These are phyloP conservation scores for Leptestheria dahalacensis DNA, from an alignment of 1,140 invertebrate genomes.

Conservation along the genomic window DNA sequence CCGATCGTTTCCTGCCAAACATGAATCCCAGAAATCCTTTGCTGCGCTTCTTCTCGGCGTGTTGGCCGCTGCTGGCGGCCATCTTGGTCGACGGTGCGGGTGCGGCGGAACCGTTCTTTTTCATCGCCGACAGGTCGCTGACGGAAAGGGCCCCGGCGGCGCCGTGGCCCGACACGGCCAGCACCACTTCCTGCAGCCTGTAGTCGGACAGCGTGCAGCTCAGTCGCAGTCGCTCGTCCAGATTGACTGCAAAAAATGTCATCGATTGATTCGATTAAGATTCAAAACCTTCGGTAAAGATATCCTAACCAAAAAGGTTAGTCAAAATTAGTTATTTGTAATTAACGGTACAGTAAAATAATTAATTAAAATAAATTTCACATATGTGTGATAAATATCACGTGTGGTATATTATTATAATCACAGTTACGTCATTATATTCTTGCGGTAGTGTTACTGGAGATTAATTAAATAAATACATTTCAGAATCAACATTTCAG, in stretches of 20 bases:
- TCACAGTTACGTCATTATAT: no score
- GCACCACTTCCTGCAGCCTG: constrained; percentile 44
- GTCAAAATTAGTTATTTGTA: no score
- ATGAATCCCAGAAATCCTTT: neutral
- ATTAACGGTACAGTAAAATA: no score
- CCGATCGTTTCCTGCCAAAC: neutral
- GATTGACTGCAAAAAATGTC: constrained; percentile 42
- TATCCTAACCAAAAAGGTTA: no score
- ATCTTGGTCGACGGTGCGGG: neutral
- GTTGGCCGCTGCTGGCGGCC: neutral
- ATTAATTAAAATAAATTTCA: no score
- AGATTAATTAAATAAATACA: no score
- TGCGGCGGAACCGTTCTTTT: neutral
- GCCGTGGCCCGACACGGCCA: constrained; percentile 32
- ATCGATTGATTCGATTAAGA: no score
- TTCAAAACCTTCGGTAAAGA: no score
- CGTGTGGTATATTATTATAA: no score
- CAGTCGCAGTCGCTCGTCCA: constrained; percentile 41
- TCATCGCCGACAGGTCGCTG: constrained; percentile 31
- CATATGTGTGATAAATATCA: no score
- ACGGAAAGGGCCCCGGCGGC: constrained; percentile 36
- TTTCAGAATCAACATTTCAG: no score
- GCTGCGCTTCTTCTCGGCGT: neutral
- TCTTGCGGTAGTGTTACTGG: no score
- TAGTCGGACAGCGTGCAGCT: constrained; percentile 44